These are phyloP conservation scores for Eilema caniola DNA, from an alignment of 2,888 invertebrate genomes.

Conservation along the genomic window DNA sequence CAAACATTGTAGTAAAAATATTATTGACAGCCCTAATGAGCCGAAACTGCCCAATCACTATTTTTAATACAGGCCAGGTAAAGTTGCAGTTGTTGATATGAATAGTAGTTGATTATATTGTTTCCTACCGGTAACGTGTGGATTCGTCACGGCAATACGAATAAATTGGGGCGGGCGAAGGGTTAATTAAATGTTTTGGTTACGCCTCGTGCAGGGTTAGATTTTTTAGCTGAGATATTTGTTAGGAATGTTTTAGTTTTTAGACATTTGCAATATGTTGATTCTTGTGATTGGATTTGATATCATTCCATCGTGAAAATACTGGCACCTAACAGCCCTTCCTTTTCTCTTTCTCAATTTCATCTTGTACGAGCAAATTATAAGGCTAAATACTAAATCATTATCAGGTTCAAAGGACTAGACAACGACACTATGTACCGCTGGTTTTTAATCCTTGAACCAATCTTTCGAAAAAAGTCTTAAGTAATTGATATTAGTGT, in stretches of 20 bases:
- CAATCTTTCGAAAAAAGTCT: too few species aligned
- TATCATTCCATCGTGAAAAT: too few species aligned
- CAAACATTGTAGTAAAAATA: conserved; percentile 11
- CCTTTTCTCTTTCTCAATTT: too few species aligned
- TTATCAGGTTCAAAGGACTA: too few species aligned
- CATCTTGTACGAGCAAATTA: too few species aligned
- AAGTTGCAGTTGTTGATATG: conserved; percentile 61
- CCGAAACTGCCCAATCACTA: conserved; percentile 78
- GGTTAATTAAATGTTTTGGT: conserved; percentile 69
- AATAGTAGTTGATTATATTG: conserved; percentile 86
- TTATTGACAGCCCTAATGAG: conserved; percentile 48
- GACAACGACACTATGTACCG: too few species aligned
- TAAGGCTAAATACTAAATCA: too few species aligned
- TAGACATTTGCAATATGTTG: too few species aligned
- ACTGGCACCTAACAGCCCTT: too few species aligned
- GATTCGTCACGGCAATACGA: conserved; percentile 83
- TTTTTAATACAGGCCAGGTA: conserved; percentile 80
- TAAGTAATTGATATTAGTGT: not conserved
- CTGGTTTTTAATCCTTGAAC: too few species aligned
- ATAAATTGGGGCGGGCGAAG: conserved; percentile 66
- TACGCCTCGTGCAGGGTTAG: conserved; percentile 49
- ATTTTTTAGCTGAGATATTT: conserved; percentile 9
- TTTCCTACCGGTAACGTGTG: conserved; percentile 75
- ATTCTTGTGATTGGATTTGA: too few species aligned
- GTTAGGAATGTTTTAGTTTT: not conserved